Conservation (phyloP, 1,140 invertebrate genomes). For the Pogonomyrmex californicus region DNA sequence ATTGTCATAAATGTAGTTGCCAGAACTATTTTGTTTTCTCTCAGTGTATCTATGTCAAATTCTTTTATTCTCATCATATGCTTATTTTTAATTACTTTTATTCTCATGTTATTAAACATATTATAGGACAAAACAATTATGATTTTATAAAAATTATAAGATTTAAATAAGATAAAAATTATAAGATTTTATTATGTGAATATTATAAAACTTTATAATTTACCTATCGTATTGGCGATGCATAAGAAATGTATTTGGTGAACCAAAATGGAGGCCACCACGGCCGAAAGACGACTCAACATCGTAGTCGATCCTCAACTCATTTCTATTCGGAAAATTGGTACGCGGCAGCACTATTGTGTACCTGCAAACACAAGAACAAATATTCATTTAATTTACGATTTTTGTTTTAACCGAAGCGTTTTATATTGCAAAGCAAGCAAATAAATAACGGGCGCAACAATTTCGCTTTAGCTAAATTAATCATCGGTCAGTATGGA, state of each 20-base stretch:
- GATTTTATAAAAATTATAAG: neutral
- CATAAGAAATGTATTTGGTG: slow-evolving; percentile 78
- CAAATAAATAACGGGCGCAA: slow-evolving; percentile 11
- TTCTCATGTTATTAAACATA: neutral
- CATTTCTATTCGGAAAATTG: slow-evolving; percentile 80
- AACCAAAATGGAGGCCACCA: slow-evolving; percentile 84
- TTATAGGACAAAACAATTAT: neutral
- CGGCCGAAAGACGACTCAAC: slow-evolving; percentile 82
- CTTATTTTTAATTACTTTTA: slow-evolving; percentile 3
- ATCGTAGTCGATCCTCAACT: slow-evolving; percentile 84
- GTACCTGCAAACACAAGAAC: slow-evolving; percentile 34
- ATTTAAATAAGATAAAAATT: neutral
- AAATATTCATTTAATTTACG: slow-evolving; percentile 5
- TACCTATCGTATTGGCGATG: slow-evolving; percentile 73
- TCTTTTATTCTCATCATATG: neutral
- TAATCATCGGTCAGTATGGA: neutral
- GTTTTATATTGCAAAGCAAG: neutral
- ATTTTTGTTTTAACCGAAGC: neutral
- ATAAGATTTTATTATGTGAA: neutral
- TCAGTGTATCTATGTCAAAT: too few relatives aligned
- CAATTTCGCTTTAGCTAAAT: neutral
- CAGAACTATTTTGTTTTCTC: too few relatives aligned
- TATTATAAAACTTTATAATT: slow-evolving; percentile 40
- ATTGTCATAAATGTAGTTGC: too few relatives aligned
- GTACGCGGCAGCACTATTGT: slow-evolving; percentile 42